Evolutionary conservation across 2,888 invertebrate species (phyloP).

Genomic region (Ryuthela nishihirai): DNA sequence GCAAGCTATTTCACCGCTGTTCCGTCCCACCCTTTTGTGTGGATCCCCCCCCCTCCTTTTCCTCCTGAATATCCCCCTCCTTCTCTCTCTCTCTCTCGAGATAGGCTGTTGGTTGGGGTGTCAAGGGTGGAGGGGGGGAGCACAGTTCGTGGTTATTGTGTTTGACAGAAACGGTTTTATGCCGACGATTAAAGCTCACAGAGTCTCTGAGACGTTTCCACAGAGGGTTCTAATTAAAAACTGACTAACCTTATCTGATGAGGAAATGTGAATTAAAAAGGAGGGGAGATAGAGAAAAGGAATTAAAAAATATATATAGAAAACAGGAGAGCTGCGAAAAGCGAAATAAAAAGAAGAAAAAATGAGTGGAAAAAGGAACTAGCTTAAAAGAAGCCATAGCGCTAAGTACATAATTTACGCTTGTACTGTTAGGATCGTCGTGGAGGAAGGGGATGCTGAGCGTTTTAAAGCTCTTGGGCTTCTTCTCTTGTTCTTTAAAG

Average conservation of each 20-base stretch:
- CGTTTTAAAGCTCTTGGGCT: no score
- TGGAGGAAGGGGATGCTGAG: background rate
- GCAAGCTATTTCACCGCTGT: no score
- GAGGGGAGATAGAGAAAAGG: constrained; percentile 2
- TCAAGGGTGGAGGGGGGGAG: background rate
- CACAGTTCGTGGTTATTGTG: background rate
- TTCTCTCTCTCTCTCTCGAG: constrained; percentile 2
- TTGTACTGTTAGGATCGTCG: constrained; percentile 21
- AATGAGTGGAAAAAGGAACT: background rate
- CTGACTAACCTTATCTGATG: constrained; percentile 28
- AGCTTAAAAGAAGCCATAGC: background rate
- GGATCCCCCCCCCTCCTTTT: constrained; percentile 5
- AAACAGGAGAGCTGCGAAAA: background rate
- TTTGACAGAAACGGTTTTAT: no score
- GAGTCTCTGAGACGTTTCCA: constrained; percentile 4
- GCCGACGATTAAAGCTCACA: constrained; percentile 27
- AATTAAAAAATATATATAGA: constrained; percentile 5
- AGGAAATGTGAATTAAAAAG: no score
- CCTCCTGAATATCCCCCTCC: no score
- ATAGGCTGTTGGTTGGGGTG: background rate
- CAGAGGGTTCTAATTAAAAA: constrained; percentile 31
- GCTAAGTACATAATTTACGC: constrained; percentile 22
- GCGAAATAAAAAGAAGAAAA: background rate
- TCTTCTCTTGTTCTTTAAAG: no score
- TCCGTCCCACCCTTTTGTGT: constrained; percentile 33